phyloP scores from a whole-genome alignment of 2,113 vertebrate genomes.

The Pitta sordida region DNA sequence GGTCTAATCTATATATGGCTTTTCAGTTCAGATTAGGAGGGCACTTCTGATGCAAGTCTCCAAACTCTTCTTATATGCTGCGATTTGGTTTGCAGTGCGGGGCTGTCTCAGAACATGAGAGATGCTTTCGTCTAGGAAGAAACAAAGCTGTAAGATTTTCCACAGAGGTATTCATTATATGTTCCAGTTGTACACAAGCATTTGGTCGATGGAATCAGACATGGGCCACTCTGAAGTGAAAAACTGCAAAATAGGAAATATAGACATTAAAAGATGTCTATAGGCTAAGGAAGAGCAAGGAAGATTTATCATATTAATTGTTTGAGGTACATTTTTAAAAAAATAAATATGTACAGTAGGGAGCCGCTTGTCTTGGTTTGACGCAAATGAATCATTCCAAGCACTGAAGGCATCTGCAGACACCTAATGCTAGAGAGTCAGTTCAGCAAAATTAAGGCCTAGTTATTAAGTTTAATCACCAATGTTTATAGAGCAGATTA shows the following conservation, averaged over 20 bases:
- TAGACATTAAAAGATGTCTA: neutral
- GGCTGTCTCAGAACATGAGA: neutral
- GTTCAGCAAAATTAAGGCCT: conserved; percentile 25
- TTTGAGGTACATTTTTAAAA: neutral
- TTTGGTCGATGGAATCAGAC: neutral
- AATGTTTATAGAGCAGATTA: conserved; percentile 25
- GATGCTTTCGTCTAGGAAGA: neutral
- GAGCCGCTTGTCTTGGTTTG: neutral
- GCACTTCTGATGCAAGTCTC: neutral
- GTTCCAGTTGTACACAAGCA: neutral
- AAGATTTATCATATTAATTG: neutral
- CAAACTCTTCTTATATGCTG: accelerated
- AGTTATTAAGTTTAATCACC: conserved; percentile 54
- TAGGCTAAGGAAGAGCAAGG: neutral
- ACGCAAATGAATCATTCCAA: neutral
- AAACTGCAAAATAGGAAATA: neutral
- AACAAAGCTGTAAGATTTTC: neutral
- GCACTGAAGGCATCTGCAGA: neutral
- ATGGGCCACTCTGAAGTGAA: neutral
- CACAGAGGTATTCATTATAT: neutral
- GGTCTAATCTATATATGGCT: neutral
- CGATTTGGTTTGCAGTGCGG: neutral
- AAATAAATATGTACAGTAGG: neutral
- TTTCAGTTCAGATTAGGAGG: neutral
- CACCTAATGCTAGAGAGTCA: neutral